Base-by-base conservation (phyloP, 2,888 invertebrate species). In the Pyrochroa serraticornis region DNA sequence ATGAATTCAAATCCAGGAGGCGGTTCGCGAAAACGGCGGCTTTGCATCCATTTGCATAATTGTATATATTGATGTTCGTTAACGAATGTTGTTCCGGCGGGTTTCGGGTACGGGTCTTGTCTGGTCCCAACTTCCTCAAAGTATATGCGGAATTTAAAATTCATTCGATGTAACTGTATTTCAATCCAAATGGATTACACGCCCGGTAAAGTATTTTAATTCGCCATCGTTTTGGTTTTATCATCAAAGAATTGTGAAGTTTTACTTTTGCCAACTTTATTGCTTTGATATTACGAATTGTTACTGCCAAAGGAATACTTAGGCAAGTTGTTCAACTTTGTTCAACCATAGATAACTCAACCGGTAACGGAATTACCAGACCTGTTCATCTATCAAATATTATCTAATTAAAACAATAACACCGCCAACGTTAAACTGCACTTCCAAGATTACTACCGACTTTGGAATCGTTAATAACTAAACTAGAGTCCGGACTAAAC, bases 31-130 rank as follows among this genome's bases (percentile, higher is more conserved):
- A 76, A 76, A 75, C 75, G 77, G 70, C 68, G 73, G 75, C 76
- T 78, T 78, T 78, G 77, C 78, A 78, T 78, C 69, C 66, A 77
- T 79, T 79, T 79, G 76, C 79, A 79, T 79, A 79, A 79, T 78
- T 78, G 77, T 77, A 76, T 77, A 77, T 77, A 78, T 77, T 78
- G 77, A 78, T 78, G 78, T 78, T 78, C 78, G 76, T 78, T 78
- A 78, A 76, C 76, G 77, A 77, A 77, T 75, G 73, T 73, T 70
- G 71, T 72, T 72, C 69, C 62, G 66, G 49, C 35, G 50, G 58
- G 58, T 49, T 55, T 52, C 31, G 55, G 53, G 38, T 56, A 42
- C 49, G 42, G 9, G 45, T 51, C 57, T 57, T 52, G 57, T 58
- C 45, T 49, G 50, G 48, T 45, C 47, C 41, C 38, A 32, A 44